Evolutionary conservation across 2,797 vertebrate genomes (phyloP), one percentile per base, ranked within the genome.

Genomic region (Diplodus sargus): DNA sequence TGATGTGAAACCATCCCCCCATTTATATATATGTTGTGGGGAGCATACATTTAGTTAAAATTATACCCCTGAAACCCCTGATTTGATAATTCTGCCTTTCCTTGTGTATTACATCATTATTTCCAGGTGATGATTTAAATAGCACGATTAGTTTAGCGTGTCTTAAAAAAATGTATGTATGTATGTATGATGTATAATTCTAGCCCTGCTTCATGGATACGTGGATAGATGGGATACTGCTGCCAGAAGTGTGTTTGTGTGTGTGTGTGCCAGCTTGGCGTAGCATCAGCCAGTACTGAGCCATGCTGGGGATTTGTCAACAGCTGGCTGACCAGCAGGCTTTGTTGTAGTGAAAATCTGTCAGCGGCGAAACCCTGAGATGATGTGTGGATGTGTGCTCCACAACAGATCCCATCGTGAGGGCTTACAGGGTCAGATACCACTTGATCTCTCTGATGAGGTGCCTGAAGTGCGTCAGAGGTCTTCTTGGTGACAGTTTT

Each of bases 321-420:
- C 91, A 91, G 87, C 89, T 90, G 90, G 83, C 75, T 56, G 72
- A 83, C 66, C 90, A 77, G 81, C 74, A 56, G 77, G 80, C 70
- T 75, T 70, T 80, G 80, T 80, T 81, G 71, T 79, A 25, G 84
- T 74, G 56, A 89, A 89, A 83, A 84, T 83, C 72, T 83, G 58
- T 70, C 70, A 34, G 69, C 12, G 6, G 68, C 70, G 65, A 69
- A 77, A 87, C 80, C 53, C 42, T 58, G 53, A 70, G 75, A 79
- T 56, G 65, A 69, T 61, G 25, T 11, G 39, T 39, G 39, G 39
- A 39, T 11, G 10, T 39, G 39, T 63, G 67, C 80, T 75, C 34
- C 34, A 51, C n/a, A 62, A 34, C 66, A 82, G 59, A 65, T 80
- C 70, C 39, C 22, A 28, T 61, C 30, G 53, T 43, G 45, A 70